These are phyloP conservation scores for Potorous gilbertii DNA, from an alignment of 2,797 vertebrate species.

Conservation along the genomic window DNA sequence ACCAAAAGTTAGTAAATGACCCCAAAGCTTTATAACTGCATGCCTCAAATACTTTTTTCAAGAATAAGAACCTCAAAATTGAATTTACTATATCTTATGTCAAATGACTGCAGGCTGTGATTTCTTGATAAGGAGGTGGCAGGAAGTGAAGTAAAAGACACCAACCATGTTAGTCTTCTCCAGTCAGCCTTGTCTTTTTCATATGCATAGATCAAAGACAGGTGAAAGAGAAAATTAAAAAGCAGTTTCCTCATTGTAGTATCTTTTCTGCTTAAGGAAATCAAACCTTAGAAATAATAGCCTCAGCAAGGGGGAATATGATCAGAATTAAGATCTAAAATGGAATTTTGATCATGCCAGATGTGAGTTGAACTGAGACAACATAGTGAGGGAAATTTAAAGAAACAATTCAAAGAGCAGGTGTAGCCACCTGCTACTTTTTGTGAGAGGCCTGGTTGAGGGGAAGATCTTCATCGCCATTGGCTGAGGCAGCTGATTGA, in stretches of 20 bases:
- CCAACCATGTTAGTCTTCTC: not conserved
- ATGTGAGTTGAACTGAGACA: not conserved
- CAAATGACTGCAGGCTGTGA: not conserved
- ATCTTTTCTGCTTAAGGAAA: not conserved
- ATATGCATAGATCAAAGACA: not conserved
- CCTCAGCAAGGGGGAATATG: not conserved
- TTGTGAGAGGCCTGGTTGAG: not conserved
- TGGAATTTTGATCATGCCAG: not conserved
- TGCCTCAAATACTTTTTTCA: not conserved
- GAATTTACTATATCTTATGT: not conserved
- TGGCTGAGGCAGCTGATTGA: not conserved
- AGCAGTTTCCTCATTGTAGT: not conserved
- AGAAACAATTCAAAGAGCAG: not conserved
- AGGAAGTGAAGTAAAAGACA: not conserved
- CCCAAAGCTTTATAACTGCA: not conserved
- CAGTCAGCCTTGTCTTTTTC: not conserved
- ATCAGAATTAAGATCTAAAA: not conserved
- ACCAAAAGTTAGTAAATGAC: not conserved
- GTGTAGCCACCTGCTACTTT: not conserved
- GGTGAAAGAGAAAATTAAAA: not conserved
- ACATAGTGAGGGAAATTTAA: not conserved
- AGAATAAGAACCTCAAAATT: not conserved
- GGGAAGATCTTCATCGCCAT: not conserved
- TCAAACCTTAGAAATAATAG: not conserved
- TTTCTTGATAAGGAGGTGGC: not conserved